These are phyloP conservation scores for Bufotes viridis DNA, from an alignment of 2,797 vertebrate species.

Conservation along the genomic window DNA sequence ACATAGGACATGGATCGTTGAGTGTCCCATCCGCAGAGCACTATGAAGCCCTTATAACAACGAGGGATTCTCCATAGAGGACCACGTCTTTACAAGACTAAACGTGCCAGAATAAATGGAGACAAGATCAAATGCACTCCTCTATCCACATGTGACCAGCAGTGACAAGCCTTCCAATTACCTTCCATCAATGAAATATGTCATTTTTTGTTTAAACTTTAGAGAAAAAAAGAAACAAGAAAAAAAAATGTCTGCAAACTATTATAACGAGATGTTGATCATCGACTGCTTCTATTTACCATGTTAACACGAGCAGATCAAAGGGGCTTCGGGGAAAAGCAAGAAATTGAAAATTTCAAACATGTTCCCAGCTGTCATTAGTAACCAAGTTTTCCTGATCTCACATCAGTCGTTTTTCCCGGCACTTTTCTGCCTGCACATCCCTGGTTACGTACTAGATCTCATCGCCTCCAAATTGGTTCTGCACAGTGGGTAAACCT, in stretches of 20 bases:
- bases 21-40: background rate
- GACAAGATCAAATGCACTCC: constrained; percentile 28
- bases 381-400: constrained; percentile 23
- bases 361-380: constrained; percentile 41
- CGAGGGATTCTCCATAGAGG: background rate
- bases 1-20: background rate
- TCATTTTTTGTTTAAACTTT: constrained; percentile 20
- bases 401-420: constrained; percentile 3
- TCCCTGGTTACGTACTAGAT: background rate
- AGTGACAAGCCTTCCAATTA: constrained; percentile 24
- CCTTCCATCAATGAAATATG: constrained; percentile 42
- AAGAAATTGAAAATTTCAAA: constrained; percentile 32
- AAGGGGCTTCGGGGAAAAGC: constrained; percentile 22
- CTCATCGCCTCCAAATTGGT: background rate
- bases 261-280: constrained; percentile 10
- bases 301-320: constrained; percentile 47
- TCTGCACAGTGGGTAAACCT: background rate
- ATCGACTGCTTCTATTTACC: constrained; percentile 24
- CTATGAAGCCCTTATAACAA: background rate
- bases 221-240: background rate
- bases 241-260: constrained; percentile 29
- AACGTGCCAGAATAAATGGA: constrained; percentile 9
- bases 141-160: constrained; percentile 10
- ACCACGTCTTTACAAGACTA: background rate
- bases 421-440: background rate